Conservation (phyloP, 2,888 invertebrate species). For the Tyria jacobaeae region DNA sequence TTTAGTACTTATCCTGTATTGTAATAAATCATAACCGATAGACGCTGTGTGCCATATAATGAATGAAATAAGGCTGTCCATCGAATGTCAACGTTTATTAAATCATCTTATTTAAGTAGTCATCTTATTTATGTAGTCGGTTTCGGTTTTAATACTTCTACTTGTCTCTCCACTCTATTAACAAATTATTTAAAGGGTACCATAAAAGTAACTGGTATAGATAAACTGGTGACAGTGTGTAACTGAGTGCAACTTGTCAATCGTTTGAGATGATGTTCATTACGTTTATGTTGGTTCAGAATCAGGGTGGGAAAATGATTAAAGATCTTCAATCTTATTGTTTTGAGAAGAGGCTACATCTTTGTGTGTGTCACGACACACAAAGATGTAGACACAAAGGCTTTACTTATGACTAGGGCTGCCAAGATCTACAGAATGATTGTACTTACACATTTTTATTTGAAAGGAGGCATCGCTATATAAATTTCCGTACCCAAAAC, state of each 20-base stretch:
- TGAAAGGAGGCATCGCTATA: neutral
- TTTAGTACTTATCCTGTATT: no score
- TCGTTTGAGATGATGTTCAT: slow-evolving; percentile 17
- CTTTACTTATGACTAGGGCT: slow-evolving; percentile 28
- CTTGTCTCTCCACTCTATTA: no score
- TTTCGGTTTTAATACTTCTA: no score
- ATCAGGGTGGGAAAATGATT: slow-evolving; percentile 41
- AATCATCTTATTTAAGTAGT: no score
- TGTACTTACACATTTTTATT: neutral
- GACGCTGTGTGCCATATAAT: no score
- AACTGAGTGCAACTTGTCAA: neutral
- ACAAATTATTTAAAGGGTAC: no score
- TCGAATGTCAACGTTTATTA: no score
- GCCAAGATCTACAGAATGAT: neutral
- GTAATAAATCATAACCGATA: no score
- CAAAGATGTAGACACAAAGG: no score
- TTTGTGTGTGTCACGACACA: slow-evolving; percentile 29
- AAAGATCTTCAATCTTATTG: slow-evolving; percentile 26
- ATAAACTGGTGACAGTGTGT: neutral
- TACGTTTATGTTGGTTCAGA: neutral
- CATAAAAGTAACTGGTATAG: no score
- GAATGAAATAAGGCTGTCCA: no score
- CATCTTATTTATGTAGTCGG: no score
- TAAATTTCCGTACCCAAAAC: neutral
- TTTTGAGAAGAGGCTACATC: slow-evolving; percentile 31